phyloP scores from a whole-genome alignment of 2,888 invertebrate genomes.

The Pterobdella sp. region DNA sequence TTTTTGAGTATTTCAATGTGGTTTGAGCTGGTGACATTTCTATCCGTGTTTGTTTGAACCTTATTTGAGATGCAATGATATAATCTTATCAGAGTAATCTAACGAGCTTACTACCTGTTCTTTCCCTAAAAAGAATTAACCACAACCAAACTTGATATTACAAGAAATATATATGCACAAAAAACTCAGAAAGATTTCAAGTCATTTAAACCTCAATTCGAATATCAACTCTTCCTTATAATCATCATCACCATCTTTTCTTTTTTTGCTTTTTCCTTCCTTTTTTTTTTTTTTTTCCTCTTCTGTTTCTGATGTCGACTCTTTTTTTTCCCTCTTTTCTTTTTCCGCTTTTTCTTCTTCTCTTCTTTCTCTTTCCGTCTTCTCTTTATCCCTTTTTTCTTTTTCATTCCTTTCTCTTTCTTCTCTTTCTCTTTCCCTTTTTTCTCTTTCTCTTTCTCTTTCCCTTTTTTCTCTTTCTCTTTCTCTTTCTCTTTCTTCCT shows the following conservation, averaged over 20 bases:
- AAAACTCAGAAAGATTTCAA: too few species aligned
- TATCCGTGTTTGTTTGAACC: too few species aligned
- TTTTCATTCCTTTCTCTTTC: constrained; percentile 14
- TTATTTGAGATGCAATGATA: too few species aligned
- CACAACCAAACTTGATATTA: too few species aligned
- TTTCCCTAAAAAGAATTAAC: too few species aligned
- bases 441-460: neutral
- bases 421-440: constrained; percentile 16
- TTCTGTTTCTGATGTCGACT: neutral
- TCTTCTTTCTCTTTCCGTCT: constrained; percentile 16
- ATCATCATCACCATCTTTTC: neutral
- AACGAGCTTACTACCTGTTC: too few species aligned
- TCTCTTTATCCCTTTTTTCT: constrained; percentile 13
- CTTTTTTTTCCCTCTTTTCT: neutral
- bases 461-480: neutral
- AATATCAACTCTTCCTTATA: neutral
- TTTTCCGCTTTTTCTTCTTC: constrained; percentile 9
- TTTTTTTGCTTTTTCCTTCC: neutral
- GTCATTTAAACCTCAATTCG: too few species aligned
- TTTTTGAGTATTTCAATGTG: too few species aligned
- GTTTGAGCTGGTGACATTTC: too few species aligned
- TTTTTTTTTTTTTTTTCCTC: neutral
- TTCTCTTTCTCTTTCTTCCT: constrained; percentile 1
- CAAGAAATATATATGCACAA: too few species aligned
- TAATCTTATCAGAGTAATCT: too few species aligned